Evolutionary conservation across 2,113 vertebrate genomes (phyloP), one percentile per base, ranked within the genome.

Genomic region (Phylloscopus whistleri): DNA sequence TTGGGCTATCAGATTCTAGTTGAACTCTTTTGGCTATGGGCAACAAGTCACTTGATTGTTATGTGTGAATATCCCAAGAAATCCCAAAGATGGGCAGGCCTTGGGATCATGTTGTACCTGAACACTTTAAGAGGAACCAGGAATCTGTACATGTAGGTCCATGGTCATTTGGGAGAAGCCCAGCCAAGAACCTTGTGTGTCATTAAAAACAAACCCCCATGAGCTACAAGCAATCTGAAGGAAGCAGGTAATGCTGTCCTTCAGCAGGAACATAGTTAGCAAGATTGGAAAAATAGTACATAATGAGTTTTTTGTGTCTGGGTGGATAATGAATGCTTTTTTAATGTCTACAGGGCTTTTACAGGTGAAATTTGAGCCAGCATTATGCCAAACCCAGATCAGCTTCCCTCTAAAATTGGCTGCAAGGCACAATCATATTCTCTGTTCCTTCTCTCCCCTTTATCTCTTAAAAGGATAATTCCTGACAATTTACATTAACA

Each of bases 381-480:
- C 84, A 90, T 52, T 41, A 55, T 68, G 90, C 93, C 94, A 94
- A 79, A 59, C 19, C 39, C 64, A 86, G 82, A 67, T 87, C 17
- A 0, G 51, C 81, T 92, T 70, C 46, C 64, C 31, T 92, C 78
- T 94, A 69, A 91, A 92, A 90, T 1, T 91, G 76, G 84, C 90
- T 95, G 66, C 73, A 84, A 96, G 93, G 95, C 73, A 97, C 84
- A 94, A 93, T 94, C 80, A 67, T 86, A 87, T 91, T 94, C 87
- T 94, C 79, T 96, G 90, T 95, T 95, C 87, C 33, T 64, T 90
- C 77, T 91, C 78, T 93, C 60, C 49, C 39, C 84, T 94, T 96
- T 95, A 95, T 96, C 93, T 96, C 84, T 94, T 97, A 77, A 94
- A 94, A 94, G 87, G 90, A 89, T 96, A 95, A 95, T 94, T 96